phyloP scores from a whole-genome alignment of 2,888 invertebrate species.

The Drosophila kanekoi region DNA sequence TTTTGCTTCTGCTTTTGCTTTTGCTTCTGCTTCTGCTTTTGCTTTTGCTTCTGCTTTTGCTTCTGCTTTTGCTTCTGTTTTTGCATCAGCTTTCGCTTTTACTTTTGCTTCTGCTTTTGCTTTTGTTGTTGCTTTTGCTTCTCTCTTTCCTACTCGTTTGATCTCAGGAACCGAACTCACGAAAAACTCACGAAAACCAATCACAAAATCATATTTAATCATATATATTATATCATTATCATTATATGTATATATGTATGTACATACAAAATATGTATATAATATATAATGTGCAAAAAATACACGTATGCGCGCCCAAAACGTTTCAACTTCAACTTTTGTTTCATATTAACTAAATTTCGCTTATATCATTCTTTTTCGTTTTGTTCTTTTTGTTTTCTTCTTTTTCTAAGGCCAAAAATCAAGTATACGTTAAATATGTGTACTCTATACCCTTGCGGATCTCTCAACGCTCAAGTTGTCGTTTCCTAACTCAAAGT shows the following conservation, averaged over 20 bases:
- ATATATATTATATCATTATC: slow-evolving; percentile 24
- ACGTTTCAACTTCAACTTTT: slow-evolving; percentile 64
- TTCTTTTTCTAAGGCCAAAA: slow-evolving; percentile 60
- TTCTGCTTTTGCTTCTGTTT: no score
- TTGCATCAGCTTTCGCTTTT: no score
- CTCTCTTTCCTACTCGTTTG: no score
- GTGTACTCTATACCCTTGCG: slow-evolving; percentile 24
- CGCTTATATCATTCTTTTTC: slow-evolving; percentile 14
- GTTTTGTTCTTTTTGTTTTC: not conserved
- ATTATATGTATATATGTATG: slow-evolving; percentile 27
- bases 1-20: no score
- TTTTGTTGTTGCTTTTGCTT: no score
- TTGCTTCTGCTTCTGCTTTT: no score
- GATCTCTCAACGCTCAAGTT: not conserved
- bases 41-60: no score
- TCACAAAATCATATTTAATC: slow-evolving; percentile 27
- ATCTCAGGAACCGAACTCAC: slow-evolving; percentile 61
- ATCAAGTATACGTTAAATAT: slow-evolving; percentile 68
- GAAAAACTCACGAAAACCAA: slow-evolving; percentile 44
- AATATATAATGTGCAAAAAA: slow-evolving; percentile 45
- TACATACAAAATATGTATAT: slow-evolving; percentile 17
- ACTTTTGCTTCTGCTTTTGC: no score
- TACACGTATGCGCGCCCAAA: slow-evolving; percentile 53
- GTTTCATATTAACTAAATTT: slow-evolving; percentile 49
- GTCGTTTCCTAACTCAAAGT: slow-evolving; percentile 13